Percentiles rank a stretch among this genome's conserved stretches.
Conservation (phyloP, 2,888 invertebrate species). For the Halictus quadricinctus region DNA sequence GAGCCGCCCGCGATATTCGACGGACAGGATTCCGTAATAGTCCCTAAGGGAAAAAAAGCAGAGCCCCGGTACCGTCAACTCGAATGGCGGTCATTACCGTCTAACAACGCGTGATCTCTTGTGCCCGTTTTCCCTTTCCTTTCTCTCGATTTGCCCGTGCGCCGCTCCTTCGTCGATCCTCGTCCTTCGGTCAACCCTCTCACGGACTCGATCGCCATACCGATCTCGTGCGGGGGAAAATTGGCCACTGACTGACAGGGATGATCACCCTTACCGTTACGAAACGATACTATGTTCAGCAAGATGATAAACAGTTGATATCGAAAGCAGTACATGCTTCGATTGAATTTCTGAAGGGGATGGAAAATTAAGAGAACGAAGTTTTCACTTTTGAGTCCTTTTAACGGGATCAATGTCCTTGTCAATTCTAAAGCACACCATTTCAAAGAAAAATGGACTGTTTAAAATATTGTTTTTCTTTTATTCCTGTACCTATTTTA, state of each 20-base stretch:
- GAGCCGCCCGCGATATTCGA: constrained; percentile 34
- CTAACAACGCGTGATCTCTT: constrained; percentile 45
- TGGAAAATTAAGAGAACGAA: too few species aligned
- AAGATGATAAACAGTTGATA: too few species aligned
- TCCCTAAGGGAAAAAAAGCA: constrained; percentile 37
- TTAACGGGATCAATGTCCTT: too few species aligned
- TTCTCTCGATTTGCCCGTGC: neutral
- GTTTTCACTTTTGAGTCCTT: too few species aligned
- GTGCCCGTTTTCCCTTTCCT: constrained; percentile 37
- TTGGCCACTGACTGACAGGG: neutral
- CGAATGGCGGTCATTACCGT: constrained; percentile 61
- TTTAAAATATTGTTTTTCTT: too few species aligned
- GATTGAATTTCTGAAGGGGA: too few species aligned
- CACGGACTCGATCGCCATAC: neutral
- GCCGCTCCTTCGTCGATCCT: constrained; percentile 34
- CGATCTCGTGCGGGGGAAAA: neutral
- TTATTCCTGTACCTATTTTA: too few species aligned
- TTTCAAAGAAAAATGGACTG: too few species aligned
- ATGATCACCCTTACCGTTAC: neutral
- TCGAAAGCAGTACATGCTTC: too few species aligned
- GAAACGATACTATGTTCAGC: neutral
- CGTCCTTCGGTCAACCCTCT: constrained; percentile 37
- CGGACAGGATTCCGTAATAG: constrained; percentile 41
- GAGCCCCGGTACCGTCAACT: constrained; percentile 32
- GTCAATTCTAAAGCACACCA: too few species aligned